Percentiles rank a stretch among this genome's conserved stretches.
phyloP scores from a whole-genome alignment of 2,797 vertebrate genomes.

The Lagorchestes hirsutus region DNA sequence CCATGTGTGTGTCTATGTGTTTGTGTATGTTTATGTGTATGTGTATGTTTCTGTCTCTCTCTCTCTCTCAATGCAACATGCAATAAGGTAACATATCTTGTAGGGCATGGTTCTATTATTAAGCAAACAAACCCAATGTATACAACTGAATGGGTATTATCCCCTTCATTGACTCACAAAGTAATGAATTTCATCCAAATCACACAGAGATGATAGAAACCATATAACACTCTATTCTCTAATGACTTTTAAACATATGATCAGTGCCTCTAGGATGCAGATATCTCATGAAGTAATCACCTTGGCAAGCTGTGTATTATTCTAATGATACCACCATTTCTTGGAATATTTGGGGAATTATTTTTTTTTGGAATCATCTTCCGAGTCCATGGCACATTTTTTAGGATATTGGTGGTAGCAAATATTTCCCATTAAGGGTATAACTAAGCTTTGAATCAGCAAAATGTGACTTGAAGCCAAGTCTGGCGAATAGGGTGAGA shows the following conservation, averaged over 20 bases:
- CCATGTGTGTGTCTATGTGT: neutral
- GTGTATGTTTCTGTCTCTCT: neutral
- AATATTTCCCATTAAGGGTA: conserved; percentile 16
- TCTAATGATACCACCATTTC: neutral
- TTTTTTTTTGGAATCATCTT: conserved; percentile 12
- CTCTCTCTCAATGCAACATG: neutral
- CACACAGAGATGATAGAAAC: neutral
- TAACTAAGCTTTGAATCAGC: neutral
- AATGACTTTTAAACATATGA: neutral
- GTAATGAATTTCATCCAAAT: neutral
- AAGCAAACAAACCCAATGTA: neutral
- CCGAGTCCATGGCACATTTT: neutral
- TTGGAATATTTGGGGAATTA: neutral
- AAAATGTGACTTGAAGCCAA: neutral
- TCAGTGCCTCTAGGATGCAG: neutral
- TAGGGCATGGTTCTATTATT: neutral
- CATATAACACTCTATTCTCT: neutral
- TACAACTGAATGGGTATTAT: neutral
- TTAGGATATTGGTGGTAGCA: neutral
- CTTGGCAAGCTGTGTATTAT: neutral
- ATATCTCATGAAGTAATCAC: neutral
- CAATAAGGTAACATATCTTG: neutral
- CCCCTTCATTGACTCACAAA: neutral
- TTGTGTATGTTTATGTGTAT: too few relatives aligned
- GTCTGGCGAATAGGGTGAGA: conserved; percentile 30